These are phyloP conservation scores for Zosterops lateralis DNA, from an alignment of 2,113 vertebrate genomes.

Conservation along the genomic window DNA sequence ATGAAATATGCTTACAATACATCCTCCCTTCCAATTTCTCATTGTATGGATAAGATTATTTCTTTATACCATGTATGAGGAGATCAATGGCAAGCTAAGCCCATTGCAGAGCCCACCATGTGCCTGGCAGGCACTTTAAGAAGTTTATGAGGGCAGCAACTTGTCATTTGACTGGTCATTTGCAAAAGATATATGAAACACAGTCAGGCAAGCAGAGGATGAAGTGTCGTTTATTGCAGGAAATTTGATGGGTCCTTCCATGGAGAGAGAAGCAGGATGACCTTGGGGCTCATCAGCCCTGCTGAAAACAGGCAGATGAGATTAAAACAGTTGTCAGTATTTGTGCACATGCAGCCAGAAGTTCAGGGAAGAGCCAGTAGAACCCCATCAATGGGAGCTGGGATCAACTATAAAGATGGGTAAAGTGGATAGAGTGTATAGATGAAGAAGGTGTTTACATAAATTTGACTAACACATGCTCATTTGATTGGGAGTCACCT, in stretches of 20 bases:
- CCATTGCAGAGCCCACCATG: background rate
- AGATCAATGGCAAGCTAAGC: background rate
- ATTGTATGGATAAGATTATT: background rate
- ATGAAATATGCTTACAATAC: background rate
- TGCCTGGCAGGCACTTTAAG: background rate
- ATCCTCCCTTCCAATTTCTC: background rate
- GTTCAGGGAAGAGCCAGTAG: background rate
- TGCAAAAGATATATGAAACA: slow-evolving; percentile 6
- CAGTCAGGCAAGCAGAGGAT: background rate
- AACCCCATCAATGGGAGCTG: rapidly evolving
- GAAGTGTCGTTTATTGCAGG: background rate
- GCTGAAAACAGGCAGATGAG: background rate
- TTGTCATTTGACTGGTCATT: slow-evolving; percentile 9
- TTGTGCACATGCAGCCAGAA: background rate
- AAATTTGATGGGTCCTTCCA: background rate
- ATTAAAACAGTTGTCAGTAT: background rate
- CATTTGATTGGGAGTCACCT: background rate
- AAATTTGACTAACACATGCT: background rate
- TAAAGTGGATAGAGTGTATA: background rate
- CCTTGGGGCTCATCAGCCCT: background rate
- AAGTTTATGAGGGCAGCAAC: slow-evolving; percentile 33
- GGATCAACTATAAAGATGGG: background rate
- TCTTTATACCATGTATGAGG: background rate
- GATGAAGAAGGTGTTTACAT: background rate
- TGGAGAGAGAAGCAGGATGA: background rate